A percentile compares a stretch with the other conserved stretches of the same genome.
Conservation (phyloP, 1,140 invertebrate species). For the Drosophila pandora region DNA sequence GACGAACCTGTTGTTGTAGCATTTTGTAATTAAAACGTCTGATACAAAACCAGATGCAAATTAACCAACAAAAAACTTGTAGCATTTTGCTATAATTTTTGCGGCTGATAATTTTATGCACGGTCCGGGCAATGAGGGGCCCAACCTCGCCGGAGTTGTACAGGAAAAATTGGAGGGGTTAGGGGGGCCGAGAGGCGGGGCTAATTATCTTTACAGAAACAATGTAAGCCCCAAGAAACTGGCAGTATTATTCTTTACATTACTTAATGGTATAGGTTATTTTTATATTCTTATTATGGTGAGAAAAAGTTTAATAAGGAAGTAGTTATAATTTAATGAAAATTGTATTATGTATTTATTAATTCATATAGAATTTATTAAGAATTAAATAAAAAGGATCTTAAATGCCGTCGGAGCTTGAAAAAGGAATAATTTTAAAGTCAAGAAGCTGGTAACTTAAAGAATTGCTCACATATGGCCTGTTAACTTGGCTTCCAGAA, state of each 20-base stretch:
- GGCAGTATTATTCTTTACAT: background rate
- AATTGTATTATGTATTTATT: background rate
- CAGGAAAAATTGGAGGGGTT: background rate
- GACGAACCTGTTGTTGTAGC: slow-evolving; percentile 48
- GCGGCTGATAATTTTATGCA: slow-evolving; percentile 59
- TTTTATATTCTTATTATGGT: background rate
- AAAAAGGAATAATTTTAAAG: background rate
- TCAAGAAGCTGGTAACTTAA: background rate
- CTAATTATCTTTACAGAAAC: slow-evolving; percentile 30
- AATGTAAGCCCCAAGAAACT: slow-evolving; percentile 11
- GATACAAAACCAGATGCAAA: slow-evolving; percentile 57
- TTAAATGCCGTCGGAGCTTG: background rate
- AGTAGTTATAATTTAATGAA: background rate
- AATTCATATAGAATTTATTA: no score
- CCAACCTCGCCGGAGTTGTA: slow-evolving; percentile 23
- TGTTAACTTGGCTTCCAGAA: background rate
- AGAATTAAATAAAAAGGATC: background rate
- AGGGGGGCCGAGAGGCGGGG: slow-evolving; percentile 8
- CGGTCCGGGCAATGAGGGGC: slow-evolving; percentile 19
- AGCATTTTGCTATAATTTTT: slow-evolving; percentile 61
- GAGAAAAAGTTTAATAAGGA: background rate
- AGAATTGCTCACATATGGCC: background rate
- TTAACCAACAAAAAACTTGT: slow-evolving; percentile 58
- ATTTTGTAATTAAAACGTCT: slow-evolving; percentile 55
- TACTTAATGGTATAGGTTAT: no score